A percentile compares a stretch with the other conserved stretches of the same genome.
phyloP scores from a whole-genome alignment of 2,888 invertebrate species.

The Dorcus parallelipipedus region DNA sequence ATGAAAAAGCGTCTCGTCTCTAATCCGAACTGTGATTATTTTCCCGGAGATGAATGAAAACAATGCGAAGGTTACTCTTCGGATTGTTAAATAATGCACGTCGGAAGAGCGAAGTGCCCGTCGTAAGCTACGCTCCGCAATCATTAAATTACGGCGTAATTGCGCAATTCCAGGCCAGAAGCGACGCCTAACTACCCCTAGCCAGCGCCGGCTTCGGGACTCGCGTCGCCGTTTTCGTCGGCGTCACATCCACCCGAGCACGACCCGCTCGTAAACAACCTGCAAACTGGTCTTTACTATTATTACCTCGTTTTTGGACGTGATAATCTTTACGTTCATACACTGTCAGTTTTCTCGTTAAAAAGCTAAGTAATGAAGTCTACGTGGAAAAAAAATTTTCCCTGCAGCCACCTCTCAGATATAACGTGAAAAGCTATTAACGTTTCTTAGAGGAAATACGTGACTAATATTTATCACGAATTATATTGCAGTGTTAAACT shows the following conservation, averaged over 20 bases:
- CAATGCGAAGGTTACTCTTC: too few species aligned
- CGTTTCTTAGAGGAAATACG: too few species aligned
- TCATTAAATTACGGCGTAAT: conserved; percentile 28
- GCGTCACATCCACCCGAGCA: conserved; percentile 12
- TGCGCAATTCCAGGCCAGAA: conserved; percentile 24
- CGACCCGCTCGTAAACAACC: conserved; percentile 16
- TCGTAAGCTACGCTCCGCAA: conserved; percentile 11
- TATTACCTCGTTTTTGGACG: not conserved
- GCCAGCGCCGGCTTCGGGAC: conserved; percentile 15
- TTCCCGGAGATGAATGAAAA: too few species aligned
- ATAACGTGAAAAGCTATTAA: too few species aligned
- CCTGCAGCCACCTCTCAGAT: too few species aligned
- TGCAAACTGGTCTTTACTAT: conserved; percentile 1
- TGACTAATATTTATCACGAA: too few species aligned
- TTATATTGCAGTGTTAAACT: too few species aligned
- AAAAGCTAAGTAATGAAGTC: not conserved
- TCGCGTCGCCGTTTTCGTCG: conserved; percentile 15
- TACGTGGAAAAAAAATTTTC: too few species aligned
- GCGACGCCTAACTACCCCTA: conserved; percentile 22
- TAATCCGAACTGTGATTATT: too few species aligned
- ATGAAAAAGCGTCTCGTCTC: not conserved
- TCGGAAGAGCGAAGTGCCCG: not conserved
- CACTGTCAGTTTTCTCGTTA: not conserved
- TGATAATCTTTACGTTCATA: not conserved
- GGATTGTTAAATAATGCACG: not conserved